Base-by-base conservation (phyloP, 1,140 invertebrate species). In the Gryllus bimaculatus region DNA sequence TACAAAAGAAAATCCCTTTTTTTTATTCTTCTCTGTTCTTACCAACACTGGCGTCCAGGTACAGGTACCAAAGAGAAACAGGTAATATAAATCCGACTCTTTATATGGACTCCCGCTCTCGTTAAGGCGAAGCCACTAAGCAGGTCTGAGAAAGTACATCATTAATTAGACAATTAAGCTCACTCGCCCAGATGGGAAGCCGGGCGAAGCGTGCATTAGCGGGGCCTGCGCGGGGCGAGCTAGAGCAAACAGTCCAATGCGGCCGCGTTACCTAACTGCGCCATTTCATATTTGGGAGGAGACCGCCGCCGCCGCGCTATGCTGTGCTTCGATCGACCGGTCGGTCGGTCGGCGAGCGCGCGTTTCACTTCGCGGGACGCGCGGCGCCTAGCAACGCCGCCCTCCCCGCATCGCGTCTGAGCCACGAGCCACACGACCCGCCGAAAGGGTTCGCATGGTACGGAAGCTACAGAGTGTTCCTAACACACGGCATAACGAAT, bases 51-150 rank as follows among this genome's bases (percentile, higher is more conserved):
- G 10, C 10, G 54, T 66, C 10, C 54, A 66, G 10, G 2, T 66
- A 66, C 54, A 66, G 54, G 54, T 66, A 66, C 54, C 54, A 66
- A 66, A 66, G 54, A 66, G 54, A 66, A 66, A 66, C 54, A 66
- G 54, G 54, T 66, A 66, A 66, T 66, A 66, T 66, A 66, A 66
- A 66, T 66, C 54, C 54, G 18, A 66, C 54, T 66, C 54, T 66
- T 66, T 66, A 66, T 66, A 66, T 66, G 54, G 54, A 66, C 54
- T 10, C 54, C 2, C 10, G 54, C 18, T 13, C 54, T 66, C 54
- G 54, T 66, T 66, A 66, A 66, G 54, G 54, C 54, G 7, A 66
- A 66, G 54, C 54, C 54, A 66, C 54, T 66, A 66, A 66, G 18
- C 10, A 66, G 18, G 54, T 3, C 54, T 66, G 54, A 18, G 54